Conservation (phyloP, 2,888 invertebrate species). For the Melieria crassipennis region DNA sequence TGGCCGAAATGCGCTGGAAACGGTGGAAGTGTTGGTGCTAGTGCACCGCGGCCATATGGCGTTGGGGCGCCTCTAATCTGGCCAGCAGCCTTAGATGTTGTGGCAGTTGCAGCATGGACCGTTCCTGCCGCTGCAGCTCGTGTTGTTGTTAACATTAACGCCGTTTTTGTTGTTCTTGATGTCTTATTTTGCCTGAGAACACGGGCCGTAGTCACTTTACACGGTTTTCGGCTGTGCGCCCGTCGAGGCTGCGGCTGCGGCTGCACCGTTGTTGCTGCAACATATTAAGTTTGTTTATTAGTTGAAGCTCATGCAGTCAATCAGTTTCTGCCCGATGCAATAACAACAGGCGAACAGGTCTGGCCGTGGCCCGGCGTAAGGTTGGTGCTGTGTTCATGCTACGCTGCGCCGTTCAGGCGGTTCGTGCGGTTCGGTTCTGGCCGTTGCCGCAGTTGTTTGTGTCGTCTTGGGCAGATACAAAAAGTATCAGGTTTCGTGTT, state of each 20-base stretch:
- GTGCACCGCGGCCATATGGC: too few relatives aligned
- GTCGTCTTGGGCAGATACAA: constrained; percentile 13
- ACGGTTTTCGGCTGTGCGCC: too few relatives aligned
- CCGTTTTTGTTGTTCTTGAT: too few relatives aligned
- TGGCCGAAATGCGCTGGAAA: background rate
- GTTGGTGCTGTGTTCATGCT: constrained; percentile 25
- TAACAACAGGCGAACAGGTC: constrained; percentile 8
- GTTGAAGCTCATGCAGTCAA: constrained; percentile 31
- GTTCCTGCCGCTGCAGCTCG: background rate
- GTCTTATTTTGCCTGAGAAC: too few relatives aligned
- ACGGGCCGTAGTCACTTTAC: too few relatives aligned
- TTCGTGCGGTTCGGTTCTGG: background rate
- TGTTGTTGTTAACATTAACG: too few relatives aligned
- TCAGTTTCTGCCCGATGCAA: constrained; percentile 25
- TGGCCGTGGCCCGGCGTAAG: constrained; percentile 21
- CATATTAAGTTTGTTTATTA: constrained; percentile 33
- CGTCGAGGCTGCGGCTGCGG: background rate
- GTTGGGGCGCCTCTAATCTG: too few relatives aligned
- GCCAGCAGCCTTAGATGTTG: background rate
- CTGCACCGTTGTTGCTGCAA: constrained; percentile 24
- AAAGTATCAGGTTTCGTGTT: background rate
- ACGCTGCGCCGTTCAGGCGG: background rate
- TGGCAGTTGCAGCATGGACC: background rate
- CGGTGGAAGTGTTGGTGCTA: background rate
- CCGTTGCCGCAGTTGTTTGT: constrained; percentile 13